Conservation (phyloP, 1,140 invertebrate genomes). For the Telenomus remus region DNA sequence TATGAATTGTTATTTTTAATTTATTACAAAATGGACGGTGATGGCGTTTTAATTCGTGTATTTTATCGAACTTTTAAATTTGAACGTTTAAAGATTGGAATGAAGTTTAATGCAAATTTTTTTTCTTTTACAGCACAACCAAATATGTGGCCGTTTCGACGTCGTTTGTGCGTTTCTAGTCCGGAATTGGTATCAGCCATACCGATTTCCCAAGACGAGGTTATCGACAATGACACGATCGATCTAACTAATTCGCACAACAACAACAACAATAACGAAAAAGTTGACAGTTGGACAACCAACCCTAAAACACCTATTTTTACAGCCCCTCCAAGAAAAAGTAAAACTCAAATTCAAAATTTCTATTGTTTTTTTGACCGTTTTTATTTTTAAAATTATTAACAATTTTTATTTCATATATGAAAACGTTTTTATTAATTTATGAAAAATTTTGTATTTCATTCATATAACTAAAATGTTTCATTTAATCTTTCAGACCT, state of each 20-base stretch:
- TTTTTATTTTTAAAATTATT: neutral
- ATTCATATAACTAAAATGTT: neutral
- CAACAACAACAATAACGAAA: constrained; percentile 10
- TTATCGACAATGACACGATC: constrained; percentile 31
- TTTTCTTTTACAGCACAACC: neutral
- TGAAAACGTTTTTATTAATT: too few species aligned
- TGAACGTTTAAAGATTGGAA: too few species aligned
- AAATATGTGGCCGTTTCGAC: constrained; percentile 76
- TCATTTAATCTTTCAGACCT: constrained; percentile 75
- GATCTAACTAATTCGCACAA: constrained; percentile 4
- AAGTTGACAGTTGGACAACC: constrained; percentile 4
- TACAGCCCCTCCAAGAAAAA: constrained; percentile 47
- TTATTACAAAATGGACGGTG: too few species aligned
- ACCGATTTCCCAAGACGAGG: constrained; percentile 70
- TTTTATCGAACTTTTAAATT: too few species aligned
- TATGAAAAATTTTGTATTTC: too few species aligned
- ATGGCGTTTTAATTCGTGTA: too few species aligned
- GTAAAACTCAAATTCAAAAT: constrained; percentile 20
- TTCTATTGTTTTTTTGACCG: neutral
- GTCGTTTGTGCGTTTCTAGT: constrained; percentile 74
- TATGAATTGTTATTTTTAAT: too few species aligned
- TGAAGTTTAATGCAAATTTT: too few species aligned
- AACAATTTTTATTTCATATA: neutral
- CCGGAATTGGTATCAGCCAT: constrained; percentile 77
- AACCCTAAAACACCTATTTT: constrained; percentile 26